Evolutionary conservation across 1,140 invertebrate genomes (phyloP), one percentile per base, ranked within the genome.

Genomic region (Tetraneura akinire): DNA sequence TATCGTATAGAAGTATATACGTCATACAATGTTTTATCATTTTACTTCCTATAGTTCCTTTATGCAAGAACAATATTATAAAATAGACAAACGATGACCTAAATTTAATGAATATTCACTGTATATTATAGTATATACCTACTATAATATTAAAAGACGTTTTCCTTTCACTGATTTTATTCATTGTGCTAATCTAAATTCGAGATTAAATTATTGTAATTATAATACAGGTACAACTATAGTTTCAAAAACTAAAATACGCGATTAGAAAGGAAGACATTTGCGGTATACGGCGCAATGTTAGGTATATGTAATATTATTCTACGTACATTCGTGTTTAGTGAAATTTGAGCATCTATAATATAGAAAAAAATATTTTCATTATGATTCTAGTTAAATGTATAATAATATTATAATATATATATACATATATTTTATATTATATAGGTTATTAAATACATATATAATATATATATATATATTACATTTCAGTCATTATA

Each of bases 251-350:
- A n/a, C 4, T 3, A 23, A 68, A 45, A 51, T 29, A 49, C 16
- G 16, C 13, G 68, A 76, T 57, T 76, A 76, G 51, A 76, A 76
- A 76, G 71, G n/a, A n/a, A n/a, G n/a, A n/a, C n/a, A n/a, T n/a
- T n/a, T n/a, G n/a, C n/a, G n/a, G n/a, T n/a, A n/a, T n/a, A n/a
- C n/a, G n/a, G n/a, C n/a, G n/a, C n/a, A n/a, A n/a, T 53, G 9
- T 14, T 49, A 2, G 47, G 10, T 5, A 3, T 32, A 9, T 13
- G 37, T 4, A 5, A n/a, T 68, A 1, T 21, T 68, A 23, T 45
- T 18, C 62, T 3, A 42, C 32, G 32, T 66, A n/a, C n/a, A n/a
- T n/a, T 1, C 11, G n/a, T 42, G 4, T n/a, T 10, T 26, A 21
- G 71, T 76, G 71, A 76, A 76, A 76, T 57, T 76, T 76, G 14